These are phyloP conservation scores for Neoniphon sammara DNA, from an alignment of 2,797 vertebrate species.

Conservation along the genomic window DNA sequence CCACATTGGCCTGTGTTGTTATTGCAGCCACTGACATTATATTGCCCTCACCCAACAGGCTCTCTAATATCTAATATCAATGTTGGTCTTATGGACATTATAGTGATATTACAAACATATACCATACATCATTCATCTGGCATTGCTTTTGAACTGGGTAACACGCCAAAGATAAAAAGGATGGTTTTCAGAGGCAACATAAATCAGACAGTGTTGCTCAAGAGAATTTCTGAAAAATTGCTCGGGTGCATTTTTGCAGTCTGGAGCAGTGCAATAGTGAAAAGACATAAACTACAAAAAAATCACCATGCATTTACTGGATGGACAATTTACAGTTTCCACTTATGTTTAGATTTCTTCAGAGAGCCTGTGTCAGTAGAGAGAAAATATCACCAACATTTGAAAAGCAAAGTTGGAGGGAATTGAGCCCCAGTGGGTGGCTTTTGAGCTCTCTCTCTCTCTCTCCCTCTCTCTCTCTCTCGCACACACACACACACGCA, in stretches of 20 bases:
- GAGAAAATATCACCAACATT: not conserved
- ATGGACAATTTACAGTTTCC: too few species aligned
- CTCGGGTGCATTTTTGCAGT: not conserved
- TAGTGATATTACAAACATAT: too few species aligned
- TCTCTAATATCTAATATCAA: not conserved
- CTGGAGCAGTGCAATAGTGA: not conserved
- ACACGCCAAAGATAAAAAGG: not conserved
- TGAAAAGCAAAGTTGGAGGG: not conserved
- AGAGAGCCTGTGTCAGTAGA: not conserved
- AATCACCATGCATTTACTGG: too few species aligned
- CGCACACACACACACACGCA: not conserved
- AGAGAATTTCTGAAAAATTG: not conserved
- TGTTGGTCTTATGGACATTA: not conserved
- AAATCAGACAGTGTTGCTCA: not conserved
- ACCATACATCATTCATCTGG: too few species aligned
- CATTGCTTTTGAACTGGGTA: too few species aligned
- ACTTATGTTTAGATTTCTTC: not conserved
- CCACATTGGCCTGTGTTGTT: not conserved
- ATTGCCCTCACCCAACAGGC: not conserved
- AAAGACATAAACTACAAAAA: not conserved
- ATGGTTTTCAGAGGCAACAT: not conserved
- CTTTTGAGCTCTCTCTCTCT: not conserved
- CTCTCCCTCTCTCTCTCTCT: not conserved
- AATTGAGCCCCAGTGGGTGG: not conserved
- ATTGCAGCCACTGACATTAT: not conserved